Base-by-base conservation (phyloP, 1,140 invertebrate genomes). In the Drosophila virilis region DNA sequence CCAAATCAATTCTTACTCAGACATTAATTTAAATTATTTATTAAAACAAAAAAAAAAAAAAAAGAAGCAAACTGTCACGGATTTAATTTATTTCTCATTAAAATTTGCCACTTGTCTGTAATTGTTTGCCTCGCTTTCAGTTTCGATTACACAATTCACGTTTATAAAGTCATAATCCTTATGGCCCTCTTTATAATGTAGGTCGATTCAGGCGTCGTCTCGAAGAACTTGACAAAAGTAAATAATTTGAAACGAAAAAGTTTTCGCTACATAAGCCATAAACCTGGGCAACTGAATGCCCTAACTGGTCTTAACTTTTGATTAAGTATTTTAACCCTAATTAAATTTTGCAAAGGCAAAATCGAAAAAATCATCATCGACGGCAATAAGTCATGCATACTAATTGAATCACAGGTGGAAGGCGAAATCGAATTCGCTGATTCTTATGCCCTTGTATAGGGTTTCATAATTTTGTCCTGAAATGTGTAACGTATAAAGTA, bases 301-400 rank as follows among this genome's bases (percentile, higher is more conserved):
- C 33, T 35, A 43, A 55, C 37, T 69, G 68, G 62, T 64, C 66
- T 80, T 65, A 85, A 77, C 68, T 82, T 74, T 46, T 59, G 10
- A 8, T 46, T 40, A 69, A 81, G 69, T 78, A 80, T 86, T 84
- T 85, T 75, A 75, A 72, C 61, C 74, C 82, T 81, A 85, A 85
- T 81, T 85, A 86, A 86, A 85, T 86, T 81, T 74, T 74, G 1
- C 0, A 52, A 32, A 66, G 64, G 52, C 55, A 48, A 70, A 78
- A 75, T 61, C 61, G 59, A 37, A 40, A n/a, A 35, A 28, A 40
- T 58, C 55, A 43, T 33, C 51, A 48, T 48, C 48, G 60, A 22
- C 15, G 68, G 48, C 60, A 48, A 88, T 88, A 85, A 85, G 82
- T 88, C 82, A 79, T 62, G 83, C 82, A 78, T 88, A 88, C 71